These are phyloP conservation scores for Cyanocitta stelleri DNA, from an alignment of 2,113 vertebrate species.

Conservation along the genomic window DNA sequence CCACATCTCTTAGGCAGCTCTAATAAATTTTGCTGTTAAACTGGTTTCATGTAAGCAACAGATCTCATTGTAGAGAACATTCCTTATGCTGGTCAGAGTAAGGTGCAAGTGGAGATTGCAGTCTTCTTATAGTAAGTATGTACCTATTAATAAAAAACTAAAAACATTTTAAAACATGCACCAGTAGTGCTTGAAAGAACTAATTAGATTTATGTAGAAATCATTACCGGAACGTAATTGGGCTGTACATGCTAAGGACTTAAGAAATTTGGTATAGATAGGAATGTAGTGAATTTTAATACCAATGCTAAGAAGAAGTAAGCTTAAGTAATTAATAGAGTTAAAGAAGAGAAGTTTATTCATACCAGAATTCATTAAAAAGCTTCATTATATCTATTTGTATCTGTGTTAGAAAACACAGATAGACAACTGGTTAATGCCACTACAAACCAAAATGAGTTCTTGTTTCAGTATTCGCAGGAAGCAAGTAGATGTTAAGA, in stretches of 20 bases:
- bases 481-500: background rate
- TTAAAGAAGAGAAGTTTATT: background rate
- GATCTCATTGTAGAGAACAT: background rate
- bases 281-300: background rate
- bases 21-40: background rate
- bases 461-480: background rate
- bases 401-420: background rate
- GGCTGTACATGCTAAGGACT: background rate
- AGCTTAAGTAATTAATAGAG: background rate
- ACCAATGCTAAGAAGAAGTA: background rate
- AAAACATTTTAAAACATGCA: background rate
- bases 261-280: background rate
- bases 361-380: background rate
- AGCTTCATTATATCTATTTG: background rate
- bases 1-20: background rate
- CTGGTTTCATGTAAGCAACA: background rate
- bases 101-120: background rate
- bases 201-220: background rate
- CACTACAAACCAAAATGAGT: background rate
- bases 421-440: background rate
- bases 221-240: background rate
- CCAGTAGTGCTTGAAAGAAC: background rate
- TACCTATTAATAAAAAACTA: background rate
- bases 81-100: background rate
- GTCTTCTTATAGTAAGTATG: background rate